Evolutionary conservation across 2,797 vertebrate genomes (phyloP).

Genomic region (Scleropages formosus): DNA sequence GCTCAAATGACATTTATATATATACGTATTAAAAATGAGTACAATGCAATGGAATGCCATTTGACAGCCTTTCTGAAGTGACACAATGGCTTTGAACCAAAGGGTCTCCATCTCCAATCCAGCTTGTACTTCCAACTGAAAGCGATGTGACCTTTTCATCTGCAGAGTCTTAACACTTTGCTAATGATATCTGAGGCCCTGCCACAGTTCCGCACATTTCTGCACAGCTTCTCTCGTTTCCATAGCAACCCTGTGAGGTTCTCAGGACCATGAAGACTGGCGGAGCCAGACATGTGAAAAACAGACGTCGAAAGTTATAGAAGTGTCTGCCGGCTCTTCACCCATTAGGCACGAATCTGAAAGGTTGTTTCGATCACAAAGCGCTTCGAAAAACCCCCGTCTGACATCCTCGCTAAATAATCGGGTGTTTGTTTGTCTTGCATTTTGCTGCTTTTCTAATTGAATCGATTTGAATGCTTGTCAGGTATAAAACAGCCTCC

Average conservation of each 20-base stretch:
- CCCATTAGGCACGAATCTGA: background rate
- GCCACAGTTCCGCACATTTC: background rate
- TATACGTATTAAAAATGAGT: no score
- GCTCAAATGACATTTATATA: no score
- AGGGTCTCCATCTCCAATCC: background rate
- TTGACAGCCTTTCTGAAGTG: no score
- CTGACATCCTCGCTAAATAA: no score
- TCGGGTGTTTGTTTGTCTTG: no score
- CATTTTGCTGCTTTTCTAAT: no score
- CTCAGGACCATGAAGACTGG: constrained; percentile 9
- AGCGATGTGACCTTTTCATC: constrained; percentile 16
- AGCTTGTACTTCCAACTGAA: background rate
- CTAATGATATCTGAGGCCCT: constrained; percentile 28
- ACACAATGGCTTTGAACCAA: background rate
- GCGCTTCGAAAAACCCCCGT: no score
- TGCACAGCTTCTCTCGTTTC: constrained; percentile 9
- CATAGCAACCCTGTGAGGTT: constrained; percentile 26
- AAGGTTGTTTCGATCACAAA: background rate
- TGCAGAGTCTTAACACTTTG: no score
- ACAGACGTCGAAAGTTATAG: background rate
- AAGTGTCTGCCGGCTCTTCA: background rate
- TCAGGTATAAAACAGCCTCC: no score
- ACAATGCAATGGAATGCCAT: no score
- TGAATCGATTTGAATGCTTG: no score
- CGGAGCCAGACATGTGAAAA: background rate